phyloP scores from a whole-genome alignment of 30 jellyfish, hydroid and myxozoan genomes.

The Pelagia noctiluca region DNA sequence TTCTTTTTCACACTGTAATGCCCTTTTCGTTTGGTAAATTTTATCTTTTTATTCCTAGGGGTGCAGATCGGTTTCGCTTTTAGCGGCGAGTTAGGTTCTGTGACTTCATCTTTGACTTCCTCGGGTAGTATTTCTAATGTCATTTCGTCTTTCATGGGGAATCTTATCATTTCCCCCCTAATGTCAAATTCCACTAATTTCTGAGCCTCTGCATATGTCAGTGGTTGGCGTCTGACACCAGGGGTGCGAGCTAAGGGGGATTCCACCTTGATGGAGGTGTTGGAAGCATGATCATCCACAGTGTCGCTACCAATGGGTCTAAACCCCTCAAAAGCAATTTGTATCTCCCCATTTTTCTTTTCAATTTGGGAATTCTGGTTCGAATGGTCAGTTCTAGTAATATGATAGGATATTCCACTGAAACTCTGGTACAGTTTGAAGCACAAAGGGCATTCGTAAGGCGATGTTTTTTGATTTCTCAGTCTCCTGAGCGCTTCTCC shows the following conservation, averaged over 20 bases:
- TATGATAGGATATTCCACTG: conserved; percentile 95
- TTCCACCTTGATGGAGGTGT: conserved; percentile 72
- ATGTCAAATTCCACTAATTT: conserved; percentile 96
- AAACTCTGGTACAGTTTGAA: conserved; percentile 83
- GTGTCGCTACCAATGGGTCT: conserved; percentile 74
- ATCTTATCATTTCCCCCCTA: conserved; percentile 83
- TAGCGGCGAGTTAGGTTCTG: conserved; percentile 40
- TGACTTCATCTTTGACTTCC: conserved; percentile 58
- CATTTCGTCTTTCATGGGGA: conserved; percentile 77
- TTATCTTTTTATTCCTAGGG: conserved; percentile 59
- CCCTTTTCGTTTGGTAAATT: conserved; percentile 74
- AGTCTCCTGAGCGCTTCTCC: conserved; percentile 59
- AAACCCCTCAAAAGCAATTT: conserved; percentile 65
- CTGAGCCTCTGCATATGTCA: conserved; percentile 98
- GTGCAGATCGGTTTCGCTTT: conserved; percentile 66
- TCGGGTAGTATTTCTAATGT: conserved; percentile 69
- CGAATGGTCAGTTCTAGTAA: conserved; percentile 82
- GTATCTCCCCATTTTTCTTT: conserved; percentile 65
- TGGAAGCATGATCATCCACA: conserved; percentile 54
- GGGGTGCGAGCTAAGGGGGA: conserved; percentile 88
- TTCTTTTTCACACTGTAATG: conserved; percentile 52
- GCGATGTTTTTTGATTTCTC: conserved; percentile 82
- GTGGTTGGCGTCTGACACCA: conserved; percentile 86
- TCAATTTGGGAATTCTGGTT: conserved; percentile 66
- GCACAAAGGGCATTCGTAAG: conserved; percentile 96